These are phyloP conservation scores for Drosophila albomicans DNA, from an alignment of 1,140 invertebrate species.

Conservation along the genomic window DNA sequence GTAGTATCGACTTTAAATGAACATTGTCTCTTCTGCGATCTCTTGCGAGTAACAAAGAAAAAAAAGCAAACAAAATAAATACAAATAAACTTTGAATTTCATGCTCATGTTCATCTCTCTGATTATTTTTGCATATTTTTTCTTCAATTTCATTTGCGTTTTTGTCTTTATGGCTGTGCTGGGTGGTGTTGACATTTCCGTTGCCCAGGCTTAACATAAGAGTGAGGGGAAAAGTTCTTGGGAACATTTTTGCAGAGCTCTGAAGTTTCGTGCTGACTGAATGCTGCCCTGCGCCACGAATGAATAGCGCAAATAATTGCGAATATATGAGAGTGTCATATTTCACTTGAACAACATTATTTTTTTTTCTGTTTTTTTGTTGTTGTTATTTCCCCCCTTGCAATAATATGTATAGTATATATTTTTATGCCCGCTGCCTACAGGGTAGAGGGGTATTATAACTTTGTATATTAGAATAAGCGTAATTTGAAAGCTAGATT, in stretches of 20 bases:
- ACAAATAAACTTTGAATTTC: slow-evolving; percentile 14
- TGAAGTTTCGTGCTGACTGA: slow-evolving; percentile 44
- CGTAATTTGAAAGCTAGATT: no score
- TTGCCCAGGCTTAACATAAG: neutral
- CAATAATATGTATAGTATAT: slow-evolving; percentile 33
- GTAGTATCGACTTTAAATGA: slow-evolving; percentile 13
- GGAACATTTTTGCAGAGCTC: slow-evolving; percentile 4
- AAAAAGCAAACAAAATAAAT: slow-evolving; percentile 31
- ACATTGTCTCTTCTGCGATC: slow-evolving; percentile 1
- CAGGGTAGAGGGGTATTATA: no score
- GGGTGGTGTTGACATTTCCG: no score
- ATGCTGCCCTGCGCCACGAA: slow-evolving; percentile 16
- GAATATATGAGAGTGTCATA: slow-evolving; percentile 80
- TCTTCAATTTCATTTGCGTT: neutral
- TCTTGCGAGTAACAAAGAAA: slow-evolving; percentile 9
- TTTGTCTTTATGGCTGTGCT: neutral
- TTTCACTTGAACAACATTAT: slow-evolving; percentile 75
- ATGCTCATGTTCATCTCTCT: neutral
- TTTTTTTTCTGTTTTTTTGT: slow-evolving; percentile 39
- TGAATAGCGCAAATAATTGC: slow-evolving; percentile 81
- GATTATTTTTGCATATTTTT: slow-evolving; percentile 4
- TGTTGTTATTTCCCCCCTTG: neutral
- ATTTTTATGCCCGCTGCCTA: slow-evolving; percentile 1
- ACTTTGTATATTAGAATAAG: no score
- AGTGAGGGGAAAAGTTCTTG: slow-evolving; percentile 3